A percentile compares a stretch with the other conserved stretches of the same genome.
Evolutionary conservation across 2,888 invertebrate genomes (phyloP).

Genomic region (Cryptophagus acutangulus): DNA sequence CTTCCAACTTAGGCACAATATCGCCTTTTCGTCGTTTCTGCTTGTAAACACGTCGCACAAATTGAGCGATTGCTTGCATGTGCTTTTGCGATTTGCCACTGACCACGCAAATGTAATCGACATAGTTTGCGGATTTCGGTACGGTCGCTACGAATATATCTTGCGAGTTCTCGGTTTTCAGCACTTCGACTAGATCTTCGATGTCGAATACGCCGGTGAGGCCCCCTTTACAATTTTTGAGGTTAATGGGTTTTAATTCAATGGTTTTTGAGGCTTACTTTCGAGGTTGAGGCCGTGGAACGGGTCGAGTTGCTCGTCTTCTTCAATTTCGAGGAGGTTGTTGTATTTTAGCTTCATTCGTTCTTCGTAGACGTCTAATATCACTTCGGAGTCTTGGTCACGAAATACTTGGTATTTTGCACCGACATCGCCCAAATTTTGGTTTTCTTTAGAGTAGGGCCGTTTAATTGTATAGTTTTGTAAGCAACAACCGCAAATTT

Average conservation of each 20-base stretch:
- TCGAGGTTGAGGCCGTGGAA: conserved; percentile 59
- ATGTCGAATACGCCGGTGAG: conserved; percentile 80
- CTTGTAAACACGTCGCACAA: conserved; percentile 72
- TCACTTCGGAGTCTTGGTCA: conserved; percentile 63
- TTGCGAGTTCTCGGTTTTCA: conserved; percentile 70
- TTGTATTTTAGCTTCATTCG: conserved; percentile 40
- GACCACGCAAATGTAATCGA: conserved; percentile 78
- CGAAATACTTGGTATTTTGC: conserved; percentile 65
- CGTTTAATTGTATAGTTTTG: too few species aligned
- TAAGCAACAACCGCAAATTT: too few species aligned
- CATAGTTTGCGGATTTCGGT: conserved; percentile 70
- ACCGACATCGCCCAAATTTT: conserved; percentile 32
- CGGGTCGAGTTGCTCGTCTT: conserved; percentile 50
- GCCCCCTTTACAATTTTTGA: too few species aligned
- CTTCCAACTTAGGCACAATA: conserved; percentile 70
- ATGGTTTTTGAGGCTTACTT: conserved; percentile 58
- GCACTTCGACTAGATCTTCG: conserved; percentile 72
- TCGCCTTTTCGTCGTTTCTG: conserved; percentile 61
- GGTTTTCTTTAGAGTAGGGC: too few species aligned
- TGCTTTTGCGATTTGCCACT: conserved; percentile 71
- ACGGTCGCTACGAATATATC: conserved; percentile 78
- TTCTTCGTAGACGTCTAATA: conserved; percentile 72
- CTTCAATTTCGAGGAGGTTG: conserved; percentile 35
- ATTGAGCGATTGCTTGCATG: conserved; percentile 67
- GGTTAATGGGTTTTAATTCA: too few species aligned